Conservation (phyloP, 2,113 vertebrate species). For the Ovis aries region DNA sequence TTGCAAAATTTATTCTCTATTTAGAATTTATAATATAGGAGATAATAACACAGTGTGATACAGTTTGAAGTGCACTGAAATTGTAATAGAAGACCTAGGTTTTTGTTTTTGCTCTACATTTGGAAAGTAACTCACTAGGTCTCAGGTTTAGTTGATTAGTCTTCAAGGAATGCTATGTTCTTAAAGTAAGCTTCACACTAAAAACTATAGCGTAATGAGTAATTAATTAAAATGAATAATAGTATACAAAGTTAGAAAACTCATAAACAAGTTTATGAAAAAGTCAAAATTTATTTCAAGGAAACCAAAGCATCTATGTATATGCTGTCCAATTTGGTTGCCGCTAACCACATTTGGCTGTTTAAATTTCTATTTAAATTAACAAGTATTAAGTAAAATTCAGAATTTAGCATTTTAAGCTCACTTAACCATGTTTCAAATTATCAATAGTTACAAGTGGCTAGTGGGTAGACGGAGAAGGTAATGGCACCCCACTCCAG, state of each 20-base stretch:
- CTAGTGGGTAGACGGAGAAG: neutral
- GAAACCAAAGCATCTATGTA: neutral
- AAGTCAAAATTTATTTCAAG: neutral
- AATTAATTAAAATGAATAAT: slow-evolving; percentile 1
- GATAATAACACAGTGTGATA: neutral
- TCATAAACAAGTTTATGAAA: neutral
- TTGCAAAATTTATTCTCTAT: slow-evolving; percentile 24
- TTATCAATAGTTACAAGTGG: neutral
- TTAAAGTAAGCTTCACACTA: neutral
- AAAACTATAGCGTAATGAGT: neutral
- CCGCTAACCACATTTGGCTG: neutral
- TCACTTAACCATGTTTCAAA: neutral
- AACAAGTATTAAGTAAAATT: neutral
- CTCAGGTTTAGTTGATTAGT: neutral
- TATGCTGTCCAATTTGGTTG: neutral
- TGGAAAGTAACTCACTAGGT: neutral
- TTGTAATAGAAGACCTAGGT: neutral
- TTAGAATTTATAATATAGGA: slow-evolving; percentile 28
- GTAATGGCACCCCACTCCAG: too few species aligned
- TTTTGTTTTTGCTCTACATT: neutral
- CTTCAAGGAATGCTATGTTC: neutral
- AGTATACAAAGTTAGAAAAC: slow-evolving; percentile 5
- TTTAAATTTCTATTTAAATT: neutral
- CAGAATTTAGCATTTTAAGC: neutral
- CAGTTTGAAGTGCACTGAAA: neutral